Evolutionary conservation across 1,140 invertebrate species (phyloP).

Genomic region (Achroia grisella): DNA sequence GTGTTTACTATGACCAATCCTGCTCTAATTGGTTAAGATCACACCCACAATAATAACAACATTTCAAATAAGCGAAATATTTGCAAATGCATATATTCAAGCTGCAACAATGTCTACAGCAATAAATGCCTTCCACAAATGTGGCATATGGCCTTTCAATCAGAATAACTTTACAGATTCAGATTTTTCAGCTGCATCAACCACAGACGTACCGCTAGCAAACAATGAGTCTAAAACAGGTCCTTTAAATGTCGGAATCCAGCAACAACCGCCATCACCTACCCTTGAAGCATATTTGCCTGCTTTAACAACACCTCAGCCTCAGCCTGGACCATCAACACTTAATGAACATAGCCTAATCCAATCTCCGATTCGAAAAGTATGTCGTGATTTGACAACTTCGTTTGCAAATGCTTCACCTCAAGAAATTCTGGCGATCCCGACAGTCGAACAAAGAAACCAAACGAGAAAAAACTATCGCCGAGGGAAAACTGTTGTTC

Average conservation of each 20-base stretch:
- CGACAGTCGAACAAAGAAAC: conserved; percentile 12
- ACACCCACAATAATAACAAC: conserved; percentile 21
- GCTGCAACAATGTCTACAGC: conserved; percentile 45
- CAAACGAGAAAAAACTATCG: conserved; percentile 26
- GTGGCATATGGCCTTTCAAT: conserved; percentile 51
- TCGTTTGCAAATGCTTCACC: conserved; percentile 24
- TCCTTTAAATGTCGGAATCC: neutral
- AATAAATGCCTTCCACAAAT: conserved; percentile 44
- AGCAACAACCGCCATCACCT: too few species aligned
- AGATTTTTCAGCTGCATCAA: conserved; percentile 2
- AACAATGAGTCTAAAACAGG: neutral
- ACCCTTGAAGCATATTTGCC: too few species aligned
- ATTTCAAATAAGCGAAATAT: conserved; percentile 39
- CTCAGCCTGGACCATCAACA: conserved; percentile 13
- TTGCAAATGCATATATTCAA: conserved; percentile 38
- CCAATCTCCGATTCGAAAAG: conserved; percentile 8
- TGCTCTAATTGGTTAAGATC: conserved; percentile 18
- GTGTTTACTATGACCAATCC: conserved; percentile 33
- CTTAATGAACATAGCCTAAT: too few species aligned
- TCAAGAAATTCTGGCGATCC: conserved; percentile 21
- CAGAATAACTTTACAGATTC: conserved; percentile 39
- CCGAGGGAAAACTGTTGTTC: conserved; percentile 34
- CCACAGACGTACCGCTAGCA: neutral
- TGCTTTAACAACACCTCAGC: too few species aligned
- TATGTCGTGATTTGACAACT: conserved; percentile 22